Evolutionary conservation across 2,888 invertebrate species (phyloP).

Genomic region (Flexamia atlantica): DNA sequence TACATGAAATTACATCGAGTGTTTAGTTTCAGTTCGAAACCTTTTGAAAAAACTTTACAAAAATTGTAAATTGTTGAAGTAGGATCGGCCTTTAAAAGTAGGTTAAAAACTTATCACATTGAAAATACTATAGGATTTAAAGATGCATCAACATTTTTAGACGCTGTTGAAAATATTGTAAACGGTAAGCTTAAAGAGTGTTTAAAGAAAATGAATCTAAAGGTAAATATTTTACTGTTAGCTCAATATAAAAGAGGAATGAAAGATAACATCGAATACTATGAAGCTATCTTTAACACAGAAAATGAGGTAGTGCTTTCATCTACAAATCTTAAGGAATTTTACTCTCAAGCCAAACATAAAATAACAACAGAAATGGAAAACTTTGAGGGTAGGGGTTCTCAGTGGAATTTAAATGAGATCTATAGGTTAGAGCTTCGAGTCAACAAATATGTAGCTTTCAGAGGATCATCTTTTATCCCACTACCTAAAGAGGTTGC

Average conservation of each 20-base stretch:
- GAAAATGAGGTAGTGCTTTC: neutral
- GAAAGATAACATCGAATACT: neutral
- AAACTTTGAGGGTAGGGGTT: neutral
- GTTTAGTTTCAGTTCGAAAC: neutral
- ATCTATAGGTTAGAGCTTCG: neutral
- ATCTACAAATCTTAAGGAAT: neutral
- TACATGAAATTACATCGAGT: neutral
- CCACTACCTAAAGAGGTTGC: neutral
- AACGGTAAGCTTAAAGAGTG: neutral
- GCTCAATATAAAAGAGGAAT: neutral
- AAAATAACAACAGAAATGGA: neutral
- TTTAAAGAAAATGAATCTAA: neutral
- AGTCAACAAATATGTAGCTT: neutral
- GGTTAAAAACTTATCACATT: neutral
- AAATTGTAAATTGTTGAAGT: neutral
- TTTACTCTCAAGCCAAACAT: neutral
- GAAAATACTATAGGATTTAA: neutral
- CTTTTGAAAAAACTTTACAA: neutral
- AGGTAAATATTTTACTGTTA: neutral
- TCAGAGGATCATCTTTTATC: neutral
- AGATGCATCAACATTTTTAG: neutral
- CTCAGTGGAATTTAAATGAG: neutral
- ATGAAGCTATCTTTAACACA: neutral
- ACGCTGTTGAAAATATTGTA: neutral
- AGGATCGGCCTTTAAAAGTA: neutral